phyloP scores from a whole-genome alignment of 30 jellyfish, hydroid and myxozoan genomes.

The Aurelia sp. region DNA sequence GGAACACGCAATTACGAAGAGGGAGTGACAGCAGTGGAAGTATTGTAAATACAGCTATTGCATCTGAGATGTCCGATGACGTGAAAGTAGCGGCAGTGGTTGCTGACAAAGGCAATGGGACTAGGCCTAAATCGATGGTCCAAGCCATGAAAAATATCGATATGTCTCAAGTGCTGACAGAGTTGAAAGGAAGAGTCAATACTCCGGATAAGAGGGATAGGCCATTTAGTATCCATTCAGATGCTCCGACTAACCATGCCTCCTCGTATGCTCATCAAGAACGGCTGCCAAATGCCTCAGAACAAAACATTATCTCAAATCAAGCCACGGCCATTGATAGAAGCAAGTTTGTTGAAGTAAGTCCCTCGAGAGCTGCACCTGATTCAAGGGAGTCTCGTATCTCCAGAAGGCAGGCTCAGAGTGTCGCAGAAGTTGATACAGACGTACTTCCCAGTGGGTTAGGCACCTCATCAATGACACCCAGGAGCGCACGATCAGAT shows the following conservation, averaged over 20 bases:
- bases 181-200: constrained; percentile 39
- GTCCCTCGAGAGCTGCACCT: constrained; percentile 19
- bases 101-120: constrained; percentile 25
- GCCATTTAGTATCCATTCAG: constrained; percentile 50
- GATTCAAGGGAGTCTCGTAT: constrained; percentile 67
- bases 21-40: not conserved
- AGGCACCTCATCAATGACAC: constrained; percentile 40
- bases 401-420: constrained; percentile 55
- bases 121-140: constrained; percentile 11
- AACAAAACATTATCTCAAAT: not conserved
- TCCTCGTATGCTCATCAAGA: constrained; percentile 3
- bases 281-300: not conserved
- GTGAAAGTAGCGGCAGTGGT: constrained; percentile 61
- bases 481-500: constrained; percentile 51
- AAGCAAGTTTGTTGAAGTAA: not conserved
- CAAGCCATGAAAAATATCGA: constrained; percentile 13
- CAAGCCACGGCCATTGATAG: not conserved
- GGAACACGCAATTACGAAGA: not conserved
- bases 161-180: constrained; percentile 58
- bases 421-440: constrained; percentile 49
- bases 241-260: constrained; percentile 24
- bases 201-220: constrained; percentile 15
- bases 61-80: constrained; percentile 63
- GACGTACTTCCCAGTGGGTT: constrained; percentile 2
- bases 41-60: constrained; percentile 54